These are phyloP conservation scores for Brachymystax lenok DNA, from an alignment of 2,797 vertebrate genomes.

Conservation along the genomic window DNA sequence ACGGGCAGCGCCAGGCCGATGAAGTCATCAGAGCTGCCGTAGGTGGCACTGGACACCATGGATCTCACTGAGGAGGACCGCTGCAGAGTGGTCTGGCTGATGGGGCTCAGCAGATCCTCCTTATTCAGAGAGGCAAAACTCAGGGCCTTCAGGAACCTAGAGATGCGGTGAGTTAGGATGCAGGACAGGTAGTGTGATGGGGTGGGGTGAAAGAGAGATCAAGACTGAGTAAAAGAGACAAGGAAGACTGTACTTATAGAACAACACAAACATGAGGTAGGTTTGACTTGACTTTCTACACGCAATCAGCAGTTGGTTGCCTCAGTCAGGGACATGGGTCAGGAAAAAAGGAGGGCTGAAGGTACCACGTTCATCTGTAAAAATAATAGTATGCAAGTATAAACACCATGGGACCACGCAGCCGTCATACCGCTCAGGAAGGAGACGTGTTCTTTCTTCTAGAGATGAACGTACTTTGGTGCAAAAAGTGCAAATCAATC, in stretches of 20 bases:
- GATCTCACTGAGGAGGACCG: slow-evolving; percentile 86
- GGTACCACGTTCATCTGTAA: too few species aligned
- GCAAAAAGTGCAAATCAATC: too few species aligned
- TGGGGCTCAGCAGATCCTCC: slow-evolving; percentile 86
- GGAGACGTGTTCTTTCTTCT: too few species aligned
- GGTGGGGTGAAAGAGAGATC: background rate
- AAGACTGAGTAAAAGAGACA: background rate
- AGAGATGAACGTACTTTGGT: too few species aligned
- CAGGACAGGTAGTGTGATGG: background rate
- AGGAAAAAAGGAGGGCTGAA: background rate
- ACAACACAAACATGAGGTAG: background rate
- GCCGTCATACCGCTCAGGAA: too few species aligned
- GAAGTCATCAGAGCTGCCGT: slow-evolving; percentile 83
- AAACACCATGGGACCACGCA: too few species aligned
- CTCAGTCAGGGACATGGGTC: background rate
- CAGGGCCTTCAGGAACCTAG: slow-evolving; percentile 87
- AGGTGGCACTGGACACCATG: slow-evolving; percentile 84
- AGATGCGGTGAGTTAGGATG: background rate
- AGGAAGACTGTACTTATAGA: background rate
- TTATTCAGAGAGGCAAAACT: slow-evolving; percentile 87
- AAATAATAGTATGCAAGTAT: too few species aligned
- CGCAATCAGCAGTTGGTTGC: background rate
- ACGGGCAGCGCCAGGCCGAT: slow-evolving; percentile 84
- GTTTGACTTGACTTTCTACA: background rate
- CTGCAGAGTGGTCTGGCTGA: slow-evolving; percentile 84